Conservation (phyloP, 2,113 vertebrate genomes). For the Oryzias javanicus region DNA sequence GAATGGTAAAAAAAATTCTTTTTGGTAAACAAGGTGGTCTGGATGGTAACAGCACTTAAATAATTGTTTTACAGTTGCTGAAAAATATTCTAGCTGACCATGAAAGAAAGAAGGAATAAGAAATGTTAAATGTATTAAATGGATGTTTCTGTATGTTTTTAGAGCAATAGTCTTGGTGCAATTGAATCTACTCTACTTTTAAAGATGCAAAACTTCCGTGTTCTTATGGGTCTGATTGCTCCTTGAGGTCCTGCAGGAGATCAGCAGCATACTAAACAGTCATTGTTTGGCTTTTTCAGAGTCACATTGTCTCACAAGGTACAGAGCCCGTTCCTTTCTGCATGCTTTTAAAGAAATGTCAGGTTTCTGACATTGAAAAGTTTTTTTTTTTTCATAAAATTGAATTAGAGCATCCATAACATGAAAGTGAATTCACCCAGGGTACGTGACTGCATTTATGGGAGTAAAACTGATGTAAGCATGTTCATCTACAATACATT, state of each 20-base stretch:
- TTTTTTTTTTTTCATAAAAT: not conserved
- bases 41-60: not conserved
- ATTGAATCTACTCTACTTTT: slow-evolving; percentile 19
- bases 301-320: not conserved
- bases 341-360: not conserved
- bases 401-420: not conserved
- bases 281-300: slow-evolving; percentile 12
- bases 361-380: slow-evolving; percentile 5
- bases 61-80: not conserved
- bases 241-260: slow-evolving; percentile 12
- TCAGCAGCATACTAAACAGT: slow-evolving; percentile 37
- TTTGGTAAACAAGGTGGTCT: not conserved
- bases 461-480: too few relatives aligned
- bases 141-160: slow-evolving; percentile 35
- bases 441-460: too few relatives aligned
- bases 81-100: not conserved
- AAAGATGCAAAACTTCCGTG: slow-evolving; percentile 14
- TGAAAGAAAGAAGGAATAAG: not conserved
- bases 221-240: slow-evolving; percentile 12
- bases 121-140: slow-evolving; percentile 2
- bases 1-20: not conserved
- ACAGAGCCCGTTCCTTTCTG: not conserved
- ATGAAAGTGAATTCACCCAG: too few relatives aligned
- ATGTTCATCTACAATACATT: too few relatives aligned
- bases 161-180: slow-evolving; percentile 20